Evolutionary conservation across 2,888 invertebrate species (phyloP).

Genomic region (Cheilosia urbana): DNA sequence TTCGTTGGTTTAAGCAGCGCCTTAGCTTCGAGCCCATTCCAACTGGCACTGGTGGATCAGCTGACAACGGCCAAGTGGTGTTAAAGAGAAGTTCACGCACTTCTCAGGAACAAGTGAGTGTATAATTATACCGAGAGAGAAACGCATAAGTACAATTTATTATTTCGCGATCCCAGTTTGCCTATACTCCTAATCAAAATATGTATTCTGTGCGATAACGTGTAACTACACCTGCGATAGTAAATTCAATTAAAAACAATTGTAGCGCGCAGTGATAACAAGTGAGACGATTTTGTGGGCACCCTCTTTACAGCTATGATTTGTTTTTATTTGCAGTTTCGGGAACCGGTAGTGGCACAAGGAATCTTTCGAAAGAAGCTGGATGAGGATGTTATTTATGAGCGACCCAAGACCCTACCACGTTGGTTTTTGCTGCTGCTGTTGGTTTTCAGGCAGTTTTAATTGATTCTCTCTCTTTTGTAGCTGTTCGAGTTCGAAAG

Average conservation of each 20-base stretch:
- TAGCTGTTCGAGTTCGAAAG: constrained; percentile 78
- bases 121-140: not conserved
- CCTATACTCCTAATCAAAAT: constrained; percentile 30
- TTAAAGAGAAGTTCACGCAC: constrained; percentile 57
- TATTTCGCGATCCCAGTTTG: constrained; percentile 18
- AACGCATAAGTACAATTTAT: constrained; percentile 15
- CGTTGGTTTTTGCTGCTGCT: constrained; percentile 77
- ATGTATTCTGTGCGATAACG: constrained; percentile 64
- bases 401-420: constrained; percentile 79
- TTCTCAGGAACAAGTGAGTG: constrained; percentile 68
- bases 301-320: not conserved
- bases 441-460: not conserved
- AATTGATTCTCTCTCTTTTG: constrained; percentile 5
- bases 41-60: constrained; percentile 72
- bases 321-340: constrained; percentile 78
- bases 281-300: constrained; percentile 14
- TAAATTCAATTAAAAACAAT: constrained; percentile 59
- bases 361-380: constrained; percentile 81
- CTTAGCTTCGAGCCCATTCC: constrained; percentile 79
- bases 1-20: constrained; percentile 85
- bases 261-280: constrained; percentile 44
- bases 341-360: constrained; percentile 79
- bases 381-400: constrained; percentile 80
- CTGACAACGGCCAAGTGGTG: constrained; percentile 54
- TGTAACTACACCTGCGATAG: constrained; percentile 38